Evolutionary conservation across 2,113 vertebrate species (phyloP), one percentile per base, ranked within the genome.

Genomic region (Nycticebus coucang): DNA sequence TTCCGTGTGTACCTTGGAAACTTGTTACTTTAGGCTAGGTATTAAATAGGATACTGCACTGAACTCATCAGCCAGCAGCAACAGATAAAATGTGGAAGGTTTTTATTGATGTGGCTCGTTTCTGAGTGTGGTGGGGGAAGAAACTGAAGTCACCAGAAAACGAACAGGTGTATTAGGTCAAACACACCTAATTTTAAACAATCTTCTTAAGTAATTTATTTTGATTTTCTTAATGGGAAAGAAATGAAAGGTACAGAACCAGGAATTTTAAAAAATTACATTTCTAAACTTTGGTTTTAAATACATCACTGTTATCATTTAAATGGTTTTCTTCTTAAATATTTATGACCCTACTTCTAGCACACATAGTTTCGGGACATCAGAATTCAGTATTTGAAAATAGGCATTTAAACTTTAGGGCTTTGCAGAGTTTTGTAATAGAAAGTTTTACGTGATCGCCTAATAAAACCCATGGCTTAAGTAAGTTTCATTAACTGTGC

Each of bases 1-100:
- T 91, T 93, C 45, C 81, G 72, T 62, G 69, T 71, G 81, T 45
- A 64, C 50, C 84, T 95, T 19, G 91, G 79, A 95, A 85, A 92
- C 19, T 97, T 96, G 87, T 60, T 91, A 95, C 96, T 83, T 94
- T 83, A 93, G 82, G 18, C 75, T 97, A 14, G 71, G n/a, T 84
- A 19, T 93, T 95, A 66, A 95, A 57, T 30, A 33, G 94, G 85
- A 57, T 83, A 28, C 30, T 93, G 41, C 68, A 60, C 12, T 17
- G 14, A 88, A 68, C 74, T 81, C 77, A 69, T 8, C 50, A 28
- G 10, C 37, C 55, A 57, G 19, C 12, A 45, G 62, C 57, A 41
- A 55, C 7, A 86, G 64, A 18, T 85, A 30, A 92, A 69, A 57
- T 37, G 26, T 24, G 81, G 60, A 79, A 71, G 33, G 45, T 2